Evolutionary conservation across 64 coral and sea anemone genomes (phyloP), one percentile per base, ranked within the genome.

Genomic region (Catalaphyllia jardinei): DNA sequence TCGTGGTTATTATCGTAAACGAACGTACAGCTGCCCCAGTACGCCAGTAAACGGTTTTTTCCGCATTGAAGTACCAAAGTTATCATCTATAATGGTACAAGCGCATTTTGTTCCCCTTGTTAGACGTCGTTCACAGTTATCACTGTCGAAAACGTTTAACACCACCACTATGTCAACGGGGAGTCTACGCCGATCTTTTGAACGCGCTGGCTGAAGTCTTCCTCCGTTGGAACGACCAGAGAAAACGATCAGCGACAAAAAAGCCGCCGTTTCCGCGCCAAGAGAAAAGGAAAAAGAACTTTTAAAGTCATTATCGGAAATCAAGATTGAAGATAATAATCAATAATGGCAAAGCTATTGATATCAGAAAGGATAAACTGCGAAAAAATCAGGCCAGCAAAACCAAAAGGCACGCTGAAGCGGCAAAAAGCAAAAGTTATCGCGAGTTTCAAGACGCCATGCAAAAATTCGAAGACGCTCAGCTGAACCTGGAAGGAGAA

Each of bases 401-500:
- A 29, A 39, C 9, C 49, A 28, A 24, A 13, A 85, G 17, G n/a
- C 19, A 69, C 22, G 12, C 35, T 22, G 81, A 85, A 85, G 81
- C 63, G 4, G 38, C 13, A 0, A 85, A 85, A 4, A 85, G 81
- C 30, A 49, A 65, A 50, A 31, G 62, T 1, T 85, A 85, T 28
- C 81, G 62, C 10, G 81, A 85, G 10, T 85, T 85, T 85, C 62
- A 85, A 69, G 81, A 69, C 10, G 24, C 81, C 17, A 85, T 85
- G 39, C 81, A 71, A 39, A 31, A 85, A 51, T 85, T 85, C 24
- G 42, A 85, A 71, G 81, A 85, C 15, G 81, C 81, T 0, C 81
- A 85, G 8, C 39, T 85, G 4, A 85, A 49, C n/a, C 71, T 85
- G 28, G 62, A 85, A 29, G n/a, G 81, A 46, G 81, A 85, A 49